phyloP scores from a whole-genome alignment of 53 echinoderm and acorn worm species.

The Holothuria leucospilota region DNA sequence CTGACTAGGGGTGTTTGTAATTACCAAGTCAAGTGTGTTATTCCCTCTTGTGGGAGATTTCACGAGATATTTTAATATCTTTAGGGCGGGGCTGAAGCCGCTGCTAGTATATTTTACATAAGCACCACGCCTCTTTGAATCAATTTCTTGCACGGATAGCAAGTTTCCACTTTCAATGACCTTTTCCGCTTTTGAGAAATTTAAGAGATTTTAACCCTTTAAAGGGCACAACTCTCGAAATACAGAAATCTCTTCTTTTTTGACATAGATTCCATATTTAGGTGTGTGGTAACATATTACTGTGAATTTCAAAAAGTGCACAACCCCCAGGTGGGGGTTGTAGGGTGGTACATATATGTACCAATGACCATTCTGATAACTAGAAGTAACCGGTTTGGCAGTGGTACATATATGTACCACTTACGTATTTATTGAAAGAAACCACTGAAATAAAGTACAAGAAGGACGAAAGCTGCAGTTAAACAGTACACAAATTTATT shows the following conservation, averaged over 20 bases:
- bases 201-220: conserved; percentile 38
- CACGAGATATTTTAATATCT: no score
- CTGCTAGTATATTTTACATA: no score
- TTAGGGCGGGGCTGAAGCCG: no score
- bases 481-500: background rate
- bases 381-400: conserved; percentile 4
- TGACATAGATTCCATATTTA: conserved; percentile 25
- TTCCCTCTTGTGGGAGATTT: no score
- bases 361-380: conserved; percentile 29
- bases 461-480: background rate
- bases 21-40: no score
- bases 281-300: conserved; percentile 16
- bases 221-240: conserved; percentile 37
- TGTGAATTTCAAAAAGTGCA: background rate
- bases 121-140: no score
- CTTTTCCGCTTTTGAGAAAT: no score
- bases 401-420: conserved; percentile 44
- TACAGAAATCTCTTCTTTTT: background rate
- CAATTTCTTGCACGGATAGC: no score
- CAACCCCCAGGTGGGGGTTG: conserved; percentile 2
- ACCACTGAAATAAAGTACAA: conserved; percentile 13
- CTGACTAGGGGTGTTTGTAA: no score
- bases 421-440: background rate
- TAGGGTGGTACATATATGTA: conserved; percentile 12
- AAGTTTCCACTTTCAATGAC: no score